Evolutionary conservation across 2,888 invertebrate species (phyloP), one percentile per base, ranked within the genome.

Genomic region (Pardosa pseudoannulata): DNA sequence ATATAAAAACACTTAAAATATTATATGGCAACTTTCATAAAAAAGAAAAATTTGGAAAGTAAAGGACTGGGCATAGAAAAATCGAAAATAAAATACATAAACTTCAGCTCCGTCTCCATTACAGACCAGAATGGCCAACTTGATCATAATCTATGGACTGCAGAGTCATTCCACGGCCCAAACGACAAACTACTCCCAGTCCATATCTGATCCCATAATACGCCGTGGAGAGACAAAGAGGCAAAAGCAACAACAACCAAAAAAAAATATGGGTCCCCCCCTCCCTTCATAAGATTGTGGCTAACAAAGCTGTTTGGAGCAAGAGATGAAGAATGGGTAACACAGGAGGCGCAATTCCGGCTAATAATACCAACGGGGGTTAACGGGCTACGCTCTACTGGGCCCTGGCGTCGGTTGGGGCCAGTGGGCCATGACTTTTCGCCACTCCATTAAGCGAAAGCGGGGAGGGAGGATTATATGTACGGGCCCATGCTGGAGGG

Each of bases 321-420:
- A 19, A 27, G 62, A 71, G 23, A 72, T 76, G 78, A 83, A 83
- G 83, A 83, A 83, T 78, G 83, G 67, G 78, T 78, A 83, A 73
- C 76, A 83, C 83, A 78, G 83, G 62, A 83, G 78, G 83, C 83
- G 83, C 83, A 83, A 83, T 83, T 83, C 83, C 83, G 83, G 83
- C 78, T 83, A 83, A 83, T 83, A 83, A 83, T 83, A 78, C 83
- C 36, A 39, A 39, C 50, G 39, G 23, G 36, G 75, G 67, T 73
- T 72, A 76, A 67, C 78, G 83, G 72, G 46, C 62, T 72, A 83
- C 71, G 83, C 71, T 73, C 71, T 46, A 72, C 62, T 75, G 50
- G 70, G 32, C 80, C 74, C 65, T 50, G 76, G 46, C 83, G 29
- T 65, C 78, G 39, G 23, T 39, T 29, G 50, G 36, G 70, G 68